Evolutionary conservation across 2,797 vertebrate genomes (phyloP), one percentile per base, ranked within the genome.

Genomic region (Chanos chanos): DNA sequence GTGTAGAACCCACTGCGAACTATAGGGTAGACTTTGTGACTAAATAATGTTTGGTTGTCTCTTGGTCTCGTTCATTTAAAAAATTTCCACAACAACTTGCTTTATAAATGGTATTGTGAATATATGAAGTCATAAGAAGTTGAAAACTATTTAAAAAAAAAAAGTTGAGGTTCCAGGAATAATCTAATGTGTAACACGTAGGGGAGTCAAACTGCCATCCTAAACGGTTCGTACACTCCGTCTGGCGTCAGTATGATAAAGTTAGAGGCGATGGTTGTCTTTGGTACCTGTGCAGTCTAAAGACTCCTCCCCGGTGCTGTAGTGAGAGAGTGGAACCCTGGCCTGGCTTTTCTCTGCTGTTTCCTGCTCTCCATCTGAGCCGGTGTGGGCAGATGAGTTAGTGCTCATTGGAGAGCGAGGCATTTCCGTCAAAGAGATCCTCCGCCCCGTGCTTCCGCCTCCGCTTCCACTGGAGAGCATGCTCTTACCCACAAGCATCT

Each of bases 391-490:
- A 0, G 96, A 98, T 2, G 96, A 98, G 86, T 94, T 98, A 33
- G 94, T 96, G 71, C 95, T 99, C 92, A 94, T 93, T 7, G 95
- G 96, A 9, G 95, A 99, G 19, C 94, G 91, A 1, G 95, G 93
- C 87, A 93, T 92, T 8, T 98, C 95, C 0, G 86, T 87, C 67
- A 94, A 47, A 1, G 92, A 92, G 53, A 94, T 90, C 58, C 92
- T 82, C 47, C 91, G 71, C 10, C 63, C 72, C 0, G 72, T 10
- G 30, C 77, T 73, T 15, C 78, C 79, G 16, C 75, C 81, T 4
- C 75, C 71, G 3, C 64, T 34, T 27, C 66, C 64, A 5, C 74
- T 78, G 5, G 85, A 65, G 61, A 86, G 72, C 84, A 94, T 76
- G 13, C 92, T 84, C 65, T 95, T 94, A 76, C 90, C 88, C 85